These are phyloP conservation scores for Poecile montanus DNA, from an alignment of 2,797 vertebrate species.

Conservation along the genomic window DNA sequence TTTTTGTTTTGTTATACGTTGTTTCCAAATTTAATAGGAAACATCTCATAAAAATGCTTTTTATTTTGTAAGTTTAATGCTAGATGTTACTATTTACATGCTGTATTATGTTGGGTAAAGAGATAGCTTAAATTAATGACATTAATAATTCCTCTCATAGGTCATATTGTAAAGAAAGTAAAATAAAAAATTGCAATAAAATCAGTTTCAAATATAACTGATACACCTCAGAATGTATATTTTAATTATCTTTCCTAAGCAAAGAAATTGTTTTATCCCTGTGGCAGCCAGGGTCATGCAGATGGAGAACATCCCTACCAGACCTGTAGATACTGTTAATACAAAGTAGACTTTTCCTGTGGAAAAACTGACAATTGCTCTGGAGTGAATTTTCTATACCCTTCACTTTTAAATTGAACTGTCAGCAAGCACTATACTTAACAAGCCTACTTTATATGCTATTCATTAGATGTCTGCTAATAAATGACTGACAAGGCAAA, in stretches of 20 bases:
- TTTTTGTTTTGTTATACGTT: background rate
- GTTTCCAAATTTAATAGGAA: background rate
- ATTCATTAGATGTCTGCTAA: constrained; percentile 23
- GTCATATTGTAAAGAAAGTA: background rate
- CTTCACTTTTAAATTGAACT: constrained; percentile 39
- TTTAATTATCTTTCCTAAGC: constrained; percentile 23
- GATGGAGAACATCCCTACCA: background rate
- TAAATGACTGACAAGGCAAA: constrained; percentile 42
- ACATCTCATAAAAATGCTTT: background rate
- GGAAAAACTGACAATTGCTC: background rate
- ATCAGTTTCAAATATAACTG: background rate
- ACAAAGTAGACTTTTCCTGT: background rate
- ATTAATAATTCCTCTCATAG: background rate
- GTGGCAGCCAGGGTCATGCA: background rate
- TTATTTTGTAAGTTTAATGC: background rate
- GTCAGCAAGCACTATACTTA: constrained; percentile 31
- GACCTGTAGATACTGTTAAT: background rate
- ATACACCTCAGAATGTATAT: background rate
- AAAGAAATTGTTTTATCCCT: background rate
- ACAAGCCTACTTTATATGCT: constrained; percentile 22
- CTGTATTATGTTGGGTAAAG: background rate
- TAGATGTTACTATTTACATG: background rate
- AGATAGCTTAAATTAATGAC: background rate
- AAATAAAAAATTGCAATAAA: background rate
- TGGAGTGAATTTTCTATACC: constrained; percentile 14